Evolutionary conservation across 37 sponge, comb jelly and placozoan genomes (phyloP).

Genomic region (Hexactinellida sp.): DNA sequence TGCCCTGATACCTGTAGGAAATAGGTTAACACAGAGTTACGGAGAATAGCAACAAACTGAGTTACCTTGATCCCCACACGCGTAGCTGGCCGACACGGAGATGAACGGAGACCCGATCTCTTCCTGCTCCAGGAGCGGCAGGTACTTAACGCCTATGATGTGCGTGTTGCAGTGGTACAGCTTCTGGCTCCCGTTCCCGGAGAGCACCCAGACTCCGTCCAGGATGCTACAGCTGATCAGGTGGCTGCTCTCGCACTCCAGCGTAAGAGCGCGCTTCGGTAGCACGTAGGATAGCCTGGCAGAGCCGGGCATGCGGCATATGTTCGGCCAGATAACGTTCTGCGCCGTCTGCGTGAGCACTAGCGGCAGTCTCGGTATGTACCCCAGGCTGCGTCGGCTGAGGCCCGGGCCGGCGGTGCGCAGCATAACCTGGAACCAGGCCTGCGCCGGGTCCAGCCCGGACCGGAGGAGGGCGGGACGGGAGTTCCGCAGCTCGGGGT

Average conservation of each 20-base stretch:
- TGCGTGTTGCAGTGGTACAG: not conserved
- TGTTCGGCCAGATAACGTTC: not conserved
- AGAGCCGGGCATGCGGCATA: not conserved
- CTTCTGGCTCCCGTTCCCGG: not conserved
- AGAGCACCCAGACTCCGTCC: not conserved
- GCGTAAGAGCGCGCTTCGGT: not conserved
- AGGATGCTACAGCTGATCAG: slow-evolving; percentile 4
- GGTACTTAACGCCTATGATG: not conserved
- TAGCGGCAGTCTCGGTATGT: not conserved
- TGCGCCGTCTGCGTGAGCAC: not conserved
- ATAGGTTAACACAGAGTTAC: too few species aligned
- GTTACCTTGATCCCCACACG: not conserved
- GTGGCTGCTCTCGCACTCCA: not conserved
- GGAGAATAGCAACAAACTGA: too few species aligned
- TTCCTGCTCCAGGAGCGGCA: not conserved
- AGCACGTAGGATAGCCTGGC: not conserved
- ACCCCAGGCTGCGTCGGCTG: not conserved
- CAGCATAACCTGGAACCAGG: not conserved
- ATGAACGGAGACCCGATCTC: not conserved
- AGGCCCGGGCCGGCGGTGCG: not conserved
- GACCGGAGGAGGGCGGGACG: not conserved
- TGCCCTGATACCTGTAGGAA: not conserved
- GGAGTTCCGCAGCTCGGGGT: not conserved
- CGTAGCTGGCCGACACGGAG: not conserved
- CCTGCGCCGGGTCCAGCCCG: not conserved